Conservation (phyloP, 2,797 vertebrate species). For the Propithecus perrieri region DNA sequence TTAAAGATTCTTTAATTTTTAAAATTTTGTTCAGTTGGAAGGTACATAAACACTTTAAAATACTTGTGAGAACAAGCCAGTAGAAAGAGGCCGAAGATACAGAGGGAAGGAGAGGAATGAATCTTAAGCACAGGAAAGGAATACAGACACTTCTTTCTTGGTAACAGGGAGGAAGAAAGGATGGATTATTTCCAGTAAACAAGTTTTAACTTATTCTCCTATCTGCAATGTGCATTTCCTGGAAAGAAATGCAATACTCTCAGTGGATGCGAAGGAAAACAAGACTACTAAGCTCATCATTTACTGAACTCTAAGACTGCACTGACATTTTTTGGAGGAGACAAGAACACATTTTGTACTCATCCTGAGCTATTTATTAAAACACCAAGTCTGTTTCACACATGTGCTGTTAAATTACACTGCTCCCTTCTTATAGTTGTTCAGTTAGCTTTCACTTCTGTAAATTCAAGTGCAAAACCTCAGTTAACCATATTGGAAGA, state of each 20-base stretch:
- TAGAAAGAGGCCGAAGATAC: neutral
- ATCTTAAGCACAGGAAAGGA: neutral
- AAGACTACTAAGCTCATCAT: neutral
- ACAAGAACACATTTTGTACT: neutral
- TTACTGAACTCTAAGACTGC: neutral
- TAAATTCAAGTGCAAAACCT: neutral
- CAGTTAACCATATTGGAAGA: neutral
- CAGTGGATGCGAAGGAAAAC: neutral
- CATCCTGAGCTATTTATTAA: neutral
- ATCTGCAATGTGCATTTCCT: too few relatives aligned
- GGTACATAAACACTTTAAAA: neutral
- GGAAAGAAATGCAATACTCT: too few relatives aligned
- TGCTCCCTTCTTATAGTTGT: neutral
- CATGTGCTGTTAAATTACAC: neutral
- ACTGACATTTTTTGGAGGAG: neutral
- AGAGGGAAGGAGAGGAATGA: neutral
- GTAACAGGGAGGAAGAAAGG: too few relatives aligned
- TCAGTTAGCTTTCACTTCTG: neutral
- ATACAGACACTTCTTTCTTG: too few relatives aligned
- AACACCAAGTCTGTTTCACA: neutral
- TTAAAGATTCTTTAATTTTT: neutral
- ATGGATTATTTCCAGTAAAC: too few relatives aligned
- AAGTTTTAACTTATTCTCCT: too few relatives aligned
- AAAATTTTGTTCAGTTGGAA: neutral
- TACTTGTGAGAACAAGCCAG: neutral